These are phyloP conservation scores for Drosophila aff. DNA, from an alignment of 1,140 invertebrate genomes.

Conservation along the genomic window DNA sequence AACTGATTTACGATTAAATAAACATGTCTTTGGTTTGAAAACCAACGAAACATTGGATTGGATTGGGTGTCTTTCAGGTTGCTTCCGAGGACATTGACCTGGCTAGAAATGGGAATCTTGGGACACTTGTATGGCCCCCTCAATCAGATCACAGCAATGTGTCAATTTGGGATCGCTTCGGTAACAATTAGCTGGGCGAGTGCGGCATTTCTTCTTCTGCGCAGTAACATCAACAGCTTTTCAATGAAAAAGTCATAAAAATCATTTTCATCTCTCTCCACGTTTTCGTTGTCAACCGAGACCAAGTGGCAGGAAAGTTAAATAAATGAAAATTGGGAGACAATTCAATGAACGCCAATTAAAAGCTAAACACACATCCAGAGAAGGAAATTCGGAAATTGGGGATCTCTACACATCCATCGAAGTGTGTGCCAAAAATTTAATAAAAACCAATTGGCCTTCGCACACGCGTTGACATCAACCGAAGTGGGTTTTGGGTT, in stretches of 20 bases:
- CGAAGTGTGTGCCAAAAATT: constrained; percentile 75
- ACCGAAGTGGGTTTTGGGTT: constrained; percentile 7
- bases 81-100: constrained; percentile 3
- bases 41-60: constrained; percentile 45
- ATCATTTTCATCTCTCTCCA: constrained; percentile 12
- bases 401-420: not conserved
- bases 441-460: constrained; percentile 73
- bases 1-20: constrained; percentile 69
- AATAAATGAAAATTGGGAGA: constrained; percentile 51
- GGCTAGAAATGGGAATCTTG: not conserved
- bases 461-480: constrained; percentile 45
- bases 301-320: constrained; percentile 18
- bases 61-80: not conserved
- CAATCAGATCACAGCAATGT: constrained; percentile 25
- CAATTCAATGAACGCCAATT: constrained; percentile 78
- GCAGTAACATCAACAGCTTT: constrained; percentile 13
- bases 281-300: constrained; percentile 30
- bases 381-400: constrained; percentile 33
- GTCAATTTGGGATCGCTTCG: constrained; percentile 15
- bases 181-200: constrained; percentile 23
- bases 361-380: constrained; percentile 48
- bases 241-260: constrained; percentile 54
- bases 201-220: constrained; percentile 13
- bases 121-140: not conserved
- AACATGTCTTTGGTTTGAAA: constrained; percentile 77